A percentile compares a stretch with the other conserved stretches of the same genome.
Evolutionary conservation across 2,888 invertebrate species (phyloP).

Genomic region (Digitonthophagus gazella): DNA sequence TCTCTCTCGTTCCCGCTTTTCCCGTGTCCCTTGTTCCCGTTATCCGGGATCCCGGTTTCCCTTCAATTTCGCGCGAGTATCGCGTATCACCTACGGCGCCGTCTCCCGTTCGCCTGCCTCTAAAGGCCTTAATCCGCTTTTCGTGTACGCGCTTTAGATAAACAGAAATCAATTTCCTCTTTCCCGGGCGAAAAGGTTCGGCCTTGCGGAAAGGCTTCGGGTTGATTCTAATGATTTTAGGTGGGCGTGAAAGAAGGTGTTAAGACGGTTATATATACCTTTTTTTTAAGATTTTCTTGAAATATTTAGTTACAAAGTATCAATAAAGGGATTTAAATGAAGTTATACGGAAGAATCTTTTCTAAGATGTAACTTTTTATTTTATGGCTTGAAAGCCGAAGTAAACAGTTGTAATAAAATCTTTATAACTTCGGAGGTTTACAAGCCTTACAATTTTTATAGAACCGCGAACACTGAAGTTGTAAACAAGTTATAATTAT

Average conservation of each 20-base stretch:
- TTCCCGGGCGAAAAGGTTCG: background rate
- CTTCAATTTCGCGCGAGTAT: background rate
- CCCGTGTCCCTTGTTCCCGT: background rate
- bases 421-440: too few species aligned
- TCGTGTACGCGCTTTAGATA: slow-evolving; percentile 24
- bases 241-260: background rate
- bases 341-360: background rate
- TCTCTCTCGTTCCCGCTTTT: background rate
- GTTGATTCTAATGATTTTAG: background rate
- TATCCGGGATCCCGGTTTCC: background rate
- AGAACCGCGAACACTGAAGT: too few species aligned
- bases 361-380: background rate
- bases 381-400: too few species aligned
- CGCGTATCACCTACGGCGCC: slow-evolving; percentile 1
- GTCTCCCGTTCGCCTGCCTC: slow-evolving; percentile 8
- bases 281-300: background rate
- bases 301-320: background rate
- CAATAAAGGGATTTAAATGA: background rate
- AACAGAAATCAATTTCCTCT: slow-evolving; percentile 26
- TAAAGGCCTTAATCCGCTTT: slow-evolving; percentile 21
- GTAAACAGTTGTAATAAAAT: background rate
- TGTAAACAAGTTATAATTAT: too few species aligned
- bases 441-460: too few species aligned
- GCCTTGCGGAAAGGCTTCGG: background rate
- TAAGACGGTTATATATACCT: background rate